Percentiles rank a stretch among this genome's conserved stretches.
Conservation (phyloP, 2,113 vertebrate species). For the Prinia subflava region DNA sequence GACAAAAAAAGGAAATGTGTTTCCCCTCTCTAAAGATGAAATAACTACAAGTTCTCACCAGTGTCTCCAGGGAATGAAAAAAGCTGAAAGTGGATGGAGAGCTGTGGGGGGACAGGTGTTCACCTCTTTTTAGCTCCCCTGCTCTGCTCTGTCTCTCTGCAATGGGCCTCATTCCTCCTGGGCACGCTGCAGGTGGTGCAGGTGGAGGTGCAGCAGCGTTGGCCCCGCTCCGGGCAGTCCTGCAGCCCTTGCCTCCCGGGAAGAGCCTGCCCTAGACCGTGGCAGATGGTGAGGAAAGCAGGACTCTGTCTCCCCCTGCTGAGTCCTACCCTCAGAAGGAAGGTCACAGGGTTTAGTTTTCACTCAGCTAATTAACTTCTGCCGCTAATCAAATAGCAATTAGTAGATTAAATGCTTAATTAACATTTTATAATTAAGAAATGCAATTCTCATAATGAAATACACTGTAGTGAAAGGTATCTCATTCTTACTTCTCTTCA, state of each 20-base stretch:
- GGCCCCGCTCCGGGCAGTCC: rapidly evolving
- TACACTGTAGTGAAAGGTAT: neutral
- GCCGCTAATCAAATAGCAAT: slow-evolving; percentile 9
- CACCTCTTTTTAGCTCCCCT: neutral
- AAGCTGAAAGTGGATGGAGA: neutral
- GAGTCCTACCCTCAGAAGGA: neutral
- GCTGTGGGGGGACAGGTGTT: neutral
- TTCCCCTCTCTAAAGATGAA: neutral
- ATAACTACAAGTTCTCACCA: neutral
- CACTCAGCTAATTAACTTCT: slow-evolving; percentile 43
- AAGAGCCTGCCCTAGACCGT: neutral
- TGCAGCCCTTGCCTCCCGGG: neutral
- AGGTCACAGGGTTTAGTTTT: slow-evolving; percentile 18
- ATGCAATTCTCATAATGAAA: neutral
- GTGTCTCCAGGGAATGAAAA: neutral
- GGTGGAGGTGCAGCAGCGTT: neutral
- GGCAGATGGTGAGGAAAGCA: neutral
- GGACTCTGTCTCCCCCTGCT: slow-evolving; percentile 53
- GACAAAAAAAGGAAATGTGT: neutral
- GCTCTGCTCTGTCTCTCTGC: rapidly evolving
- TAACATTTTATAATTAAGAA: slow-evolving; percentile 40
- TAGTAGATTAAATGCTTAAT: slow-evolving; percentile 31
- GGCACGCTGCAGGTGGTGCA: rapidly evolving
- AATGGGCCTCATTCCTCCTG: neutral
- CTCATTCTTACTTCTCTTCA: neutral